A percentile compares a stretch with the other conserved stretches of the same genome.
Evolutionary conservation across 2,888 invertebrate species (phyloP).

Genomic region (Atherix ibis): DNA sequence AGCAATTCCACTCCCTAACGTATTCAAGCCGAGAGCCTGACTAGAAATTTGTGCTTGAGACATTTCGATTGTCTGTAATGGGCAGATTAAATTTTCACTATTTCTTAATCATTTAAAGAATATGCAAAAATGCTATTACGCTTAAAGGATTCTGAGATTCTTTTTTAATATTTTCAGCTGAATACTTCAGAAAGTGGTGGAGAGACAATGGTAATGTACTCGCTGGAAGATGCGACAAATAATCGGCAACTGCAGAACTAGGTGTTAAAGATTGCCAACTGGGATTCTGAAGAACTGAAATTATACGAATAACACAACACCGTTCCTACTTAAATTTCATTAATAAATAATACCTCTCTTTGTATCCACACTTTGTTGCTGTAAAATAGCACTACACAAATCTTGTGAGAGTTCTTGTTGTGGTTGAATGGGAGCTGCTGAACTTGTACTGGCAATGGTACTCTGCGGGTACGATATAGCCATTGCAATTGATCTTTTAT

Average conservation of each 20-base stretch:
- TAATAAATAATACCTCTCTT: slow-evolving; percentile 19
- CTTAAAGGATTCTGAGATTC: slow-evolving; percentile 38
- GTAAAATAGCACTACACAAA: slow-evolving; percentile 31
- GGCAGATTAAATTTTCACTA: neutral
- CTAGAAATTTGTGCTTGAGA: slow-evolving; percentile 12
- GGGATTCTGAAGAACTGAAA: slow-evolving; percentile 29
- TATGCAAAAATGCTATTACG: slow-evolving; percentile 16
- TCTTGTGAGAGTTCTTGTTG: slow-evolving; percentile 31
- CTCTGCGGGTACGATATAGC: slow-evolving; percentile 23
- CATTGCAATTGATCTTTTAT: slow-evolving; percentile 21
- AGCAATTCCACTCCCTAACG: slow-evolving; percentile 8
- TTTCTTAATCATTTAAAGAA: neutral
- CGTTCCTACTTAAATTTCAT: neutral
- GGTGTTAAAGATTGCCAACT: slow-evolving; percentile 38
- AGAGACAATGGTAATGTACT: slow-evolving; percentile 59
- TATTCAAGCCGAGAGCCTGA: slow-evolving; percentile 9
- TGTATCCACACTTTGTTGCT: slow-evolving; percentile 26
- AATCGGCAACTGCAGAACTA: slow-evolving; percentile 71
- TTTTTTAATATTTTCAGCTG: slow-evolving; percentile 59
- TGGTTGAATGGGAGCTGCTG: slow-evolving; percentile 15
- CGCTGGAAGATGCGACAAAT: slow-evolving; percentile 62
- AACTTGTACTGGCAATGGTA: slow-evolving; percentile 18
- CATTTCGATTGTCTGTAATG: slow-evolving; percentile 10
- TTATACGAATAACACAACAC: neutral
- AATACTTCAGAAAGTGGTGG: slow-evolving; percentile 72